A percentile compares a stretch with the other conserved stretches of the same genome.
phyloP scores from a whole-genome alignment of 1,140 invertebrate genomes.

The Copidosoma floridanum region DNA sequence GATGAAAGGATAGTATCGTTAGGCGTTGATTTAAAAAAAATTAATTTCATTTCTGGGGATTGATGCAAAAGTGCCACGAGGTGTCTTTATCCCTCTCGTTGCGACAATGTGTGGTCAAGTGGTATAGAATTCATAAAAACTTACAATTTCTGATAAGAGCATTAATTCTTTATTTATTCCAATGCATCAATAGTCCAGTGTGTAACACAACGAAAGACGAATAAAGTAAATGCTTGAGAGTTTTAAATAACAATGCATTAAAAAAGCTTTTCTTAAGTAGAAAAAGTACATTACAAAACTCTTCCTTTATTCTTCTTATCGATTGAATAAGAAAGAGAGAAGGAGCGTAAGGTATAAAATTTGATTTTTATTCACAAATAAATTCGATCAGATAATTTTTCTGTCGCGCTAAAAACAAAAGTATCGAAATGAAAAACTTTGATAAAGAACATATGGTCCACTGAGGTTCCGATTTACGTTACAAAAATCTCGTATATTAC shows the following conservation, averaged over 20 bases:
- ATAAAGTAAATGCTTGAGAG: conserved; percentile 27
- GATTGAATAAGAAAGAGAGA: conserved; percentile 14
- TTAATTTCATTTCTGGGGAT: conserved; percentile 30
- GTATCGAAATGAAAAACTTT: conserved; percentile 15
- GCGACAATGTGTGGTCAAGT: conserved; percentile 20
- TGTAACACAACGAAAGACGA: conserved; percentile 7
- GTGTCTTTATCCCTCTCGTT: conserved; percentile 8
- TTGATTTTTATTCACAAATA: conserved; percentile 11
- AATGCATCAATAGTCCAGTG: conserved; percentile 10
- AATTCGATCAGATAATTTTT: conserved; percentile 13
- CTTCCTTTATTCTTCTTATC: conserved; percentile 20
- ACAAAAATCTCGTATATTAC: conserved; percentile 11
- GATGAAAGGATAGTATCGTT: too few species aligned
- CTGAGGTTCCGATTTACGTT: conserved; percentile 18
- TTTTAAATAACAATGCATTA: conserved; percentile 14
- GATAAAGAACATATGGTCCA: conserved; percentile 25
- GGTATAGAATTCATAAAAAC: conserved; percentile 24
- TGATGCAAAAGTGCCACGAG: conserved; percentile 44
- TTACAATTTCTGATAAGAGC: conserved; percentile 14
- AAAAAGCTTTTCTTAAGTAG: conserved; percentile 21
- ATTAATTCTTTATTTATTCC: background rate
- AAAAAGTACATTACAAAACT: conserved; percentile 12
- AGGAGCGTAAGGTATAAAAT: conserved; percentile 22
- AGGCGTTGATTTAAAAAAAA: too few species aligned
- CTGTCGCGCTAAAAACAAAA: conserved; percentile 4